Evolutionary conservation across 1,140 invertebrate species (phyloP).

Genomic region (Zeugodacus cucurbitae): DNA sequence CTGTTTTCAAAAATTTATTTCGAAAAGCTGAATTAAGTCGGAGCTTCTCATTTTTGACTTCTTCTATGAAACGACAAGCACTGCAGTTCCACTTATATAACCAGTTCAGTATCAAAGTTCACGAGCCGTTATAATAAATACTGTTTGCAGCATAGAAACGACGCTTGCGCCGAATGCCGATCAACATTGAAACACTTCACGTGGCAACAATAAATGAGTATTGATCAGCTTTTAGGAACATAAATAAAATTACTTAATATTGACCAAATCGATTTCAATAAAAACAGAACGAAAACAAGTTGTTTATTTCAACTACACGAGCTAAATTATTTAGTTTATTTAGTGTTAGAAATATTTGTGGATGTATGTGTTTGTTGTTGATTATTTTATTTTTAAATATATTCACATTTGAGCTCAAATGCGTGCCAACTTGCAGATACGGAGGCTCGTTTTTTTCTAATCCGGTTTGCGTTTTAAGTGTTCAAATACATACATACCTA

Average conservation of each 20-base stretch:
- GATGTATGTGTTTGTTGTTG: not conserved
- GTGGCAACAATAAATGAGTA: not conserved
- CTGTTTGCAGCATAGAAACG: not conserved
- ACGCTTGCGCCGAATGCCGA: too few species aligned
- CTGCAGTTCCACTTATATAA: too few species aligned
- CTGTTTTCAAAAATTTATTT: too few species aligned
- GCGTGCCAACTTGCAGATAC: not conserved
- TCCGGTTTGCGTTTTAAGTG: not conserved
- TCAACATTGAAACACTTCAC: not conserved
- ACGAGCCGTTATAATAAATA: not conserved
- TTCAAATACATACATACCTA: not conserved
- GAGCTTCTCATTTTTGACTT: too few species aligned
- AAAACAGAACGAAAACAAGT: not conserved
- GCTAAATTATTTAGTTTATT: not conserved
- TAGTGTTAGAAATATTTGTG: not conserved
- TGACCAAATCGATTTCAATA: not conserved
- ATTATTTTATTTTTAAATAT: not conserved
- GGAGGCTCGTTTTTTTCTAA: not conserved
- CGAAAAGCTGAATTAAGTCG: too few species aligned
- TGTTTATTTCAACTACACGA: not conserved
- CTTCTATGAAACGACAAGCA: too few species aligned
- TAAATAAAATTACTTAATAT: not conserved
- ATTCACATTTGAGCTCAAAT: not conserved
- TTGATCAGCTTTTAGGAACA: not conserved
- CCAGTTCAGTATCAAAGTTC: not conserved